Evolutionary conservation across 2,888 invertebrate species (phyloP).

Genomic region (Athetis lepigone): DNA sequence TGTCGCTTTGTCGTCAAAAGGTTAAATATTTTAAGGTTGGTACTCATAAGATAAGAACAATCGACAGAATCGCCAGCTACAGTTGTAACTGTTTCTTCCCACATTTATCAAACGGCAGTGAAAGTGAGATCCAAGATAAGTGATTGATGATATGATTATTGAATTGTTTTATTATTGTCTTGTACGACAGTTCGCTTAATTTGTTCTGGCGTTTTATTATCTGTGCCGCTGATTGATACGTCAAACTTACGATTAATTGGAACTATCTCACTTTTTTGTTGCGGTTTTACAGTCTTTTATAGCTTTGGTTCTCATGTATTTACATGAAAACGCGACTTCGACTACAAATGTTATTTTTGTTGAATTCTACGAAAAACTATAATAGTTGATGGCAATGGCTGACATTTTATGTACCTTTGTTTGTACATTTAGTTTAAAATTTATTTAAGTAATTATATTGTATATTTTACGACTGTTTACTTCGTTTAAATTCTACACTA

Average conservation of each 20-base stretch:
- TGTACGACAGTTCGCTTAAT: constrained; percentile 48
- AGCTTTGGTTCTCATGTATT: neutral
- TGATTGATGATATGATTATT: constrained; percentile 58
- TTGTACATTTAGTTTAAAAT: neutral
- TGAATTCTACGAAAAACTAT: constrained; percentile 30
- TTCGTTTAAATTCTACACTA: constrained; percentile 26
- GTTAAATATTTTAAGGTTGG: neutral
- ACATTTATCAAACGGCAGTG: constrained; percentile 51
- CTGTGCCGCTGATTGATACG: constrained; percentile 32
- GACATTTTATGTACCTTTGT: constrained; percentile 35
- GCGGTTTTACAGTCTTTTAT: constrained; percentile 4
- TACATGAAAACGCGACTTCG: constrained; percentile 2
- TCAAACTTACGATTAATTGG: constrained; percentile 32
- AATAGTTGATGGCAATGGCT: constrained; percentile 17
- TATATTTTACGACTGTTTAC: constrained; percentile 20
- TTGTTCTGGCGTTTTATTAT: constrained; percentile 41
- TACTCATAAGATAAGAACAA: constrained; percentile 37
- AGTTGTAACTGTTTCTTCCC: constrained; percentile 45
- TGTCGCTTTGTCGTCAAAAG: neutral
- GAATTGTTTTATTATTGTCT: constrained; percentile 52
- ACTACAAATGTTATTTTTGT: constrained; percentile 12
- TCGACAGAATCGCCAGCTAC: constrained; percentile 46
- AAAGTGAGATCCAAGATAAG: constrained; percentile 58
- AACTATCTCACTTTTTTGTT: neutral
- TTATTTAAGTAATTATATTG: constrained; percentile 23